Base-by-base conservation (phyloP, 1,140 invertebrate genomes). In the Drosophila navojoa region DNA sequence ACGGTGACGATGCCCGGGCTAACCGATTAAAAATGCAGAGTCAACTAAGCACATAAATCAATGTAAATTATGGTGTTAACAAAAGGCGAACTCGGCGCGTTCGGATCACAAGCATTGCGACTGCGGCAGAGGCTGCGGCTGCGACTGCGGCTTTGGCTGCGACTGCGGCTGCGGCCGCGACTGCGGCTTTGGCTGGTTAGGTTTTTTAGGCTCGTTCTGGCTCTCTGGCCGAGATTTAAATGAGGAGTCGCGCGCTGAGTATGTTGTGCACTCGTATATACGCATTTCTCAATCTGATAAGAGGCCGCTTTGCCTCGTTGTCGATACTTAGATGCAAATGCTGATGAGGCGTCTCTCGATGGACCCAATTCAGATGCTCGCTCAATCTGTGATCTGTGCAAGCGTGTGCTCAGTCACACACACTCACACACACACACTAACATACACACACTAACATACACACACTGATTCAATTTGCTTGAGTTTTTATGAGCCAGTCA, bases 41-140 rank as follows among this genome's bases (percentile, higher is more conserved):
- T 81, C 84, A 89, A 87, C 82, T 86, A 82, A 86, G 79, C 85
- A 90, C 85, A 89, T 89, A 89, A 89, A 89, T 89, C 85, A 89
- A 90, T 89, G 85, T 89, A 89, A 89, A 89, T 89, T 89, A 89
- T 89, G 85, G 85, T 89, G 85, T 89, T 89, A 89, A 89, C 85
- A 89, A 89, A 89, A 89, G 85, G 85, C 85, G 68, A 81, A 70
- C 85, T 70, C 72, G 50, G 71, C 72, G 77, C 79, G 70, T 64
- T 80, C 77, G 77, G 67, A 74, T 73, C 64, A 75, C 79, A 81
- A 68, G 76, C 71, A 54, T 67, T 50, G 27, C 32, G 44, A 50
- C 52, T 50, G 19, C 19, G 19, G 1, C 19, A 22, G 19, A 22
- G 19, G 19, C 19, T 22, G 19, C 19, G 19, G 19, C 19, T 1